Evolutionary conservation across 2,888 invertebrate species (phyloP), one percentile per base, ranked within the genome.

Genomic region (Cordilura impudica): DNA sequence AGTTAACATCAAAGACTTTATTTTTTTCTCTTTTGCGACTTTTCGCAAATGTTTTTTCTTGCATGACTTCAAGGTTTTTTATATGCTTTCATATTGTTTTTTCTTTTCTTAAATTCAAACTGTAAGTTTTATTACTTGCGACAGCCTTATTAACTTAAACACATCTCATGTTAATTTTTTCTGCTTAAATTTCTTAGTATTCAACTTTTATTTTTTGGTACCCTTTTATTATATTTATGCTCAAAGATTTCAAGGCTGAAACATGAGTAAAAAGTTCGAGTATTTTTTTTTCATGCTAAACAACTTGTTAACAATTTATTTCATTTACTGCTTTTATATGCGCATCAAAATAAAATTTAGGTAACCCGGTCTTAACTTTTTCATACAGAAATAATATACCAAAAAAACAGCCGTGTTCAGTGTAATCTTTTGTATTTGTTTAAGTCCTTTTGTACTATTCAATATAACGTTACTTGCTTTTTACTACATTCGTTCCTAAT

Each of bases 241-340:
- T n/a, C n/a, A n/a, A n/a, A n/a, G 4, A 39, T 39, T 39, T 39
- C 35, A 39, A 39, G 35, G 35, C 35, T 39, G n/a, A n/a, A 39
- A 2, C n/a, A 39, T 6, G 26, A 3, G n/a, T n/a, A n/a, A n/a
- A 26, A 26, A 26, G 26, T 26, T 26, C 4, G 6, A 26, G 26
- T n/a, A 14, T 60, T 45, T 58, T 54, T 31, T 66, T 47, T 65
- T 49, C 19, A 63, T 58, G 53, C 65, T 54, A 70, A 78, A 71
- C 70, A 78, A 74, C 78, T 78, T 74, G 74, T 78, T 74, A 74
- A 54, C 35, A 74, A 60, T 66, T 74, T 49, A 58, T 74, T 66
- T 47, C 16, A 23, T 51, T 72, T 71, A 45, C 23, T 58, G 58
- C 29, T 51, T 49, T 53, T 65, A 58, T 7, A 70, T 35, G 35